Conservation (phyloP, 2,797 vertebrate genomes). For the Lithobates sylvaticus region DNA sequence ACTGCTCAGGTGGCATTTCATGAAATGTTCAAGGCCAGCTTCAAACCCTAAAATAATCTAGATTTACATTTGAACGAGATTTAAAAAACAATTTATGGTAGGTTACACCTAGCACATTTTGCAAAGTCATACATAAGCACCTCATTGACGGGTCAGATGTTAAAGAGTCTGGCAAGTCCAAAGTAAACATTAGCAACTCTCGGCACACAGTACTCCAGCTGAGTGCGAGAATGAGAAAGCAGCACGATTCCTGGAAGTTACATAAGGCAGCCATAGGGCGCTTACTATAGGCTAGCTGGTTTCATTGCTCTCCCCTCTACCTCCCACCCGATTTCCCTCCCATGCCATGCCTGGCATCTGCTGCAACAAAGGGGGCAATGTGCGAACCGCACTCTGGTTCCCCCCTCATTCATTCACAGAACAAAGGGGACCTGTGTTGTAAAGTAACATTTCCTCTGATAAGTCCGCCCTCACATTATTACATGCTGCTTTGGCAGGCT, state of each 20-base stretch:
- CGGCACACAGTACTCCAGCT: background rate
- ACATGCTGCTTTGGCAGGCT: slow-evolving; percentile 33
- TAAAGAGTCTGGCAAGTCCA: background rate
- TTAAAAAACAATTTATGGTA: background rate
- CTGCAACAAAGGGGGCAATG: slow-evolving; percentile 55
- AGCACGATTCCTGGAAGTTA: slow-evolving; percentile 35
- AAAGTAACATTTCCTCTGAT: slow-evolving; percentile 46
- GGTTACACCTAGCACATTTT: background rate
- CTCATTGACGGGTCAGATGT: background rate
- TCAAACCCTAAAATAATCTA: no score
- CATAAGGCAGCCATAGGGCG: slow-evolving; percentile 23
- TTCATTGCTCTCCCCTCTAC: slow-evolving; percentile 2
- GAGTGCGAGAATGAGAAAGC: background rate
- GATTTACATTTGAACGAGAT: no score
- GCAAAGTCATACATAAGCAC: background rate
- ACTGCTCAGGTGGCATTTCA: no score
- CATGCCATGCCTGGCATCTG: slow-evolving; percentile 47
- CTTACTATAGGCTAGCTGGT: background rate
- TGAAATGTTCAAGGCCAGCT: no score
- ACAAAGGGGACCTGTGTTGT: slow-evolving; percentile 55
- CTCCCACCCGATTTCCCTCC: slow-evolving; percentile 36
- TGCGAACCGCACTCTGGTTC: slow-evolving; percentile 37
- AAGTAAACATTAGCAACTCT: background rate
- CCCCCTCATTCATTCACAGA: slow-evolving; percentile 41
- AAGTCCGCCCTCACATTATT: slow-evolving; percentile 40